These are phyloP conservation scores for Andrena dorsata DNA, from an alignment of 2,888 invertebrate species.

Conservation along the genomic window DNA sequence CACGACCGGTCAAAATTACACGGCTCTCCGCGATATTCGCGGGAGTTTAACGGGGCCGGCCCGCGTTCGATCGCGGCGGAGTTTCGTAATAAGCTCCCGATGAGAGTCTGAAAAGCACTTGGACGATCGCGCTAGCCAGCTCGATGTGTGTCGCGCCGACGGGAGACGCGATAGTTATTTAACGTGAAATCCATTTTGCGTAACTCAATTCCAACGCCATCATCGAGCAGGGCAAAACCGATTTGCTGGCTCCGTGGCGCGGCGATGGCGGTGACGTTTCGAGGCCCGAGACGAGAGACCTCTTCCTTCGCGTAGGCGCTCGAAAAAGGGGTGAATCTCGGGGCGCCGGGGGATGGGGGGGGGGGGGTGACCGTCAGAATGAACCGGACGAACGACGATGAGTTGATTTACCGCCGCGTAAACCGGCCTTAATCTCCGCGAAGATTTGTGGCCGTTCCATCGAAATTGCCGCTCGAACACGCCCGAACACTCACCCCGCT, in stretches of 20 bases:
- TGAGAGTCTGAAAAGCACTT: conserved; percentile 24
- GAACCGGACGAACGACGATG: conserved; percentile 58
- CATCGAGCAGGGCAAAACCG: conserved; percentile 78
- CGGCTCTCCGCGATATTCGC: conserved; percentile 3
- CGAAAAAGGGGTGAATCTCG: conserved; percentile 39
- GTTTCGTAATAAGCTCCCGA: conserved; percentile 10
- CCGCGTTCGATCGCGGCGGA: background rate
- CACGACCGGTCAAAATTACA: conserved; percentile 1
- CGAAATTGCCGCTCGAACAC: conserved; percentile 71
- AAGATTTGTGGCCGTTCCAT: conserved; percentile 75
- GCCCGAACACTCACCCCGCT: background rate
- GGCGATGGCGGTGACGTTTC: conserved; percentile 29
- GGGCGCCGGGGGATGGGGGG: conserved; percentile 30
- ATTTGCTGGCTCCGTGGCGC: conserved; percentile 67
- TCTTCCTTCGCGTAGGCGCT: conserved; percentile 28
- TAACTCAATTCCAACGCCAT: conserved; percentile 82
- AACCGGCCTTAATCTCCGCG: conserved; percentile 76
- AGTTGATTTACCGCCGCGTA: conserved; percentile 78
- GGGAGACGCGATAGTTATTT: conserved; percentile 78
- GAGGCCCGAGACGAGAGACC: conserved; percentile 19
- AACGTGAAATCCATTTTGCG: conserved; percentile 82
- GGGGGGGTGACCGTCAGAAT: background rate
- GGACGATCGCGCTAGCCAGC: background rate
- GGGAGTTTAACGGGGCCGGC: background rate
- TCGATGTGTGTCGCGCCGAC: conserved; percentile 15